Base-by-base conservation (phyloP, 2,797 vertebrate genomes). In the Gouania willdenowi region DNA sequence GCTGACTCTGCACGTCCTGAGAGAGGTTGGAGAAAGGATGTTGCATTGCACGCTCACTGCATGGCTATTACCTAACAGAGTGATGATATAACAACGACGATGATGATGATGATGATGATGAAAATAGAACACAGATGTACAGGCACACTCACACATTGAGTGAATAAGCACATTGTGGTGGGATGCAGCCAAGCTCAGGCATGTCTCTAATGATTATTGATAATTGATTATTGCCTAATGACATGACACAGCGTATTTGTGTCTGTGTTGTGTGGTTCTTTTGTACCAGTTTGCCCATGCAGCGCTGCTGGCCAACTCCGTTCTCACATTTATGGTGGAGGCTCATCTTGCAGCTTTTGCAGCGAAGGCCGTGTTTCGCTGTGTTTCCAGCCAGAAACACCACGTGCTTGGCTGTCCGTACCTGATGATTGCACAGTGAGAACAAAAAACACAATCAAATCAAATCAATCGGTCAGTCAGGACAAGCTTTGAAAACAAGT, bases 261-360 rank as follows among this genome's bases (percentile, higher is more conserved):
- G 13, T 14, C n/a, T 14, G 16, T 27, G 14, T 21, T 11, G 8
- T 31, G 46, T 17, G 8, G n/a, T n/a, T n/a, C n/a, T n/a, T n/a
- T 73, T 93, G 94, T 81, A 98, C 97, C 94, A 98, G 89, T 83
- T 99, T 99, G 36, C 97, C 97, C 94, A 97, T 92, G 84, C 97
- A 99, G 6, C 89, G 92, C 76, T 98, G 95, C 45, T 89, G 89
- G 41, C 90, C 88, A 0, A 92, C 91, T 15, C 92, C 90, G 1
- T 94, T 92, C 45, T 88, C 81, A 70, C 97, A 99, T 79, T 93
- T 98, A 84, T 98, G 94, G 68, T 99, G 97, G 75, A 98, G 91
- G 81, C 95, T 98, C 96, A 98, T 97, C 85, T 98, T 99, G 70
- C 97, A 99, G 58, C 94, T 93, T 87, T 98, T 98, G 50, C 97